These are phyloP conservation scores for Thermophis baileyi DNA, from an alignment of 2,113 vertebrate genomes.

Conservation along the genomic window DNA sequence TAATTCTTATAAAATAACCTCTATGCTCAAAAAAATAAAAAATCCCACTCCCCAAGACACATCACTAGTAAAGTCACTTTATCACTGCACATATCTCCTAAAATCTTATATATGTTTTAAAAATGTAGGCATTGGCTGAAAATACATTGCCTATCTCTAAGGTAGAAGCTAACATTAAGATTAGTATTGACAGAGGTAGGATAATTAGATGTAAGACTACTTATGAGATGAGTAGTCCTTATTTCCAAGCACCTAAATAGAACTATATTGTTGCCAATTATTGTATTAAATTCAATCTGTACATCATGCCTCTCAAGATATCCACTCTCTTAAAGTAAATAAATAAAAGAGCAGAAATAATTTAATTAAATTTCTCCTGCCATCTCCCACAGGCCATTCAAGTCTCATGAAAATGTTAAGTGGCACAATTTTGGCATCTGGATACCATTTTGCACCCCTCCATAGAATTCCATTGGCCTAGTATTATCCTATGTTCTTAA, in stretches of 20 bases:
- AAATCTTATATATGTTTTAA: background rate
- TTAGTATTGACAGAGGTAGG: background rate
- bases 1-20: background rate
- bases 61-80: background rate
- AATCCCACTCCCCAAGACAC: background rate
- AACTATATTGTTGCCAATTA: background rate
- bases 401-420: background rate
- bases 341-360: background rate
- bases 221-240: background rate
- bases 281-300: background rate
- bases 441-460: background rate
- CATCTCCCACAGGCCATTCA: background rate
- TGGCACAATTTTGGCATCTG: background rate
- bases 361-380: background rate
- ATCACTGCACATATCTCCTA: background rate
- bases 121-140: background rate
- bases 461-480: background rate
- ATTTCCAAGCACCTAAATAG: background rate
- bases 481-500: background rate
- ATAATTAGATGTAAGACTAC: background rate
- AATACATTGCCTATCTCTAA: background rate
- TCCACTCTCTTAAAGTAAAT: background rate
- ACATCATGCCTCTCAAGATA: background rate
- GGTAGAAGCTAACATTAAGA: background rate
- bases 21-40: background rate